These are phyloP conservation scores for Protophormia terraenovae DNA, from an alignment of 2,888 invertebrate species.

Conservation along the genomic window DNA sequence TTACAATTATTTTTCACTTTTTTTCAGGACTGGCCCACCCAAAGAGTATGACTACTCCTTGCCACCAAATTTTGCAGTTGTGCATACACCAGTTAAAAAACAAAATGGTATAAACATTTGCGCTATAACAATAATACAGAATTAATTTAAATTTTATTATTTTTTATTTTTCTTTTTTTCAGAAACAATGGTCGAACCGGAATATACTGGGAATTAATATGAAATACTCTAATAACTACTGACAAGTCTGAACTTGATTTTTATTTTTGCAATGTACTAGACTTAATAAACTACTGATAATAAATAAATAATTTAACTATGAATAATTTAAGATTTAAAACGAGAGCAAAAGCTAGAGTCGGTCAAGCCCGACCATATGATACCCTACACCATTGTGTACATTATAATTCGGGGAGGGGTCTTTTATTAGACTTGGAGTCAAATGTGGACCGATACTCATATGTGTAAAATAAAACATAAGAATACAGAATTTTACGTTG, in stretches of 20 bases:
- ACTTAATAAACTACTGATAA: constrained; percentile 9
- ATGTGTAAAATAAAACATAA: no score
- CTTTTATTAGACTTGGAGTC: no score
- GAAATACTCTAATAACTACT: constrained; percentile 6
- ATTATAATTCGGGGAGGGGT: no score
- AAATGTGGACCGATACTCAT: no score
- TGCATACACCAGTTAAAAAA: constrained; percentile 15
- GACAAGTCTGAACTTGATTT: constrained; percentile 54
- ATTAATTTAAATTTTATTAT: neutral
- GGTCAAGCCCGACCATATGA: no score
- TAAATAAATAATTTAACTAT: neutral
- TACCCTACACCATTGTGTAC: no score
- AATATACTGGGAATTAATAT: neutral
- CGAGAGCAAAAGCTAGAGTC: no score
- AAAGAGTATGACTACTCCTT: constrained; percentile 32
- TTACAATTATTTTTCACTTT: neutral
- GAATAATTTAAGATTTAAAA: no score
- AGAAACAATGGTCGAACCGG: constrained; percentile 1
- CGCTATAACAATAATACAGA: no score
- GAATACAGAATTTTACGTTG: no score
- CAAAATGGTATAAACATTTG: constrained; percentile 51
- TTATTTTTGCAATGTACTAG: neutral
- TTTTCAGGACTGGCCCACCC: constrained; percentile 40
- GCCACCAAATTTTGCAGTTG: constrained; percentile 41
- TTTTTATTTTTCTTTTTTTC: constrained; percentile 8